Evolutionary conservation across 2,113 vertebrate genomes (phyloP).

Genomic region (Paralichthys olivaceus): DNA sequence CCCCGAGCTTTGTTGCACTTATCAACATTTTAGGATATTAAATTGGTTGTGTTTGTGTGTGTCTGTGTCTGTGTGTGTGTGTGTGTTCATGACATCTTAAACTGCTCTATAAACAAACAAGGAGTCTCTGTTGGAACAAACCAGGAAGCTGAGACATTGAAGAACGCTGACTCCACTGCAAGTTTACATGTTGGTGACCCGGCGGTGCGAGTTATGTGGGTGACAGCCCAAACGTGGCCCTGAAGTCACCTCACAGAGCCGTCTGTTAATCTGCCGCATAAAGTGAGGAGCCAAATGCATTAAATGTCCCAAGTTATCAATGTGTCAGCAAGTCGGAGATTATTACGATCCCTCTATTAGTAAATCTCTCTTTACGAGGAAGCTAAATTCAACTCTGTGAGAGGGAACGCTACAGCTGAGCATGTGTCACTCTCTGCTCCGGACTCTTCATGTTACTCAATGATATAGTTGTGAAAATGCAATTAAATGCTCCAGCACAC

Average conservation of each 20-base stretch:
- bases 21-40: constrained; percentile 28
- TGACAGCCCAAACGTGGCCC: background rate
- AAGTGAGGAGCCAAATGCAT: background rate
- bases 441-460: background rate
- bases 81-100: constrained; percentile 1
- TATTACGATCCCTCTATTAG: background rate
- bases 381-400: background rate
- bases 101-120: constrained; percentile 29
- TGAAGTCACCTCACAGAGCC: background rate
- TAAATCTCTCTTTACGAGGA: background rate
- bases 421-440: too few species aligned
- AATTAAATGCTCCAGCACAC: background rate
- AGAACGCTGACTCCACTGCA: constrained; percentile 21
- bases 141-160: constrained; percentile 18
- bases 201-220: background rate
- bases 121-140: constrained; percentile 12
- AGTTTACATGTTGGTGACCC: constrained; percentile 29
- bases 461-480: background rate
- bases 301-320: background rate
- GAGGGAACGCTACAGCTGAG: background rate
- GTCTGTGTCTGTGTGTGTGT: background rate
- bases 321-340: constrained; percentile 4
- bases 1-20: constrained; percentile 24
- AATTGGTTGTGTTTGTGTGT: constrained; percentile 8
- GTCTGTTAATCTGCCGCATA: background rate